These are phyloP conservation scores for Centropus unirufus DNA, from an alignment of 2,113 vertebrate genomes.

Conservation along the genomic window DNA sequence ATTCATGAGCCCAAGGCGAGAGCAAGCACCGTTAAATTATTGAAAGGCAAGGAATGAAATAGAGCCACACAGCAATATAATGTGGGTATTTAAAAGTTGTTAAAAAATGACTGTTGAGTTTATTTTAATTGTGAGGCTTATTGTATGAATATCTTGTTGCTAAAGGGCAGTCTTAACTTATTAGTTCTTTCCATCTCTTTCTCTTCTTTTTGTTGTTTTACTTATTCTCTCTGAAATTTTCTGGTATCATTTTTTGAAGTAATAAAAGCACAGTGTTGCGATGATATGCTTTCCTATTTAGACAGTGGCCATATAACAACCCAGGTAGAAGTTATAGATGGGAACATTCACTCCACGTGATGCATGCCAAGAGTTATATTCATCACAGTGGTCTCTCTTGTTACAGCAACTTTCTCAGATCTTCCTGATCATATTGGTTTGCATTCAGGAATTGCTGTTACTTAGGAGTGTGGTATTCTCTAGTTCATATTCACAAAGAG, in stretches of 20 bases:
- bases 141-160: background rate
- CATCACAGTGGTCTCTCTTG: fast-evolving
- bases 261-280: background rate
- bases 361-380: fast-evolving
- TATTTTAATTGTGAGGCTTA: background rate
- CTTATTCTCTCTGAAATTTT: background rate
- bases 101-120: background rate
- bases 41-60: background rate
- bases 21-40: background rate
- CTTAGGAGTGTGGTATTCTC: background rate
- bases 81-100: background rate
- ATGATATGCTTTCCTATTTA: background rate
- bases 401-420: background rate
- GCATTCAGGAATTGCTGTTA: background rate
- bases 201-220: background rate
- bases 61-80: background rate
- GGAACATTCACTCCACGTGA: too few species aligned
- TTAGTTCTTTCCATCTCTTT: background rate
- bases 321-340: fast-evolving
- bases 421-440: background rate
- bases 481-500: background rate
- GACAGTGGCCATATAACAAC: background rate
- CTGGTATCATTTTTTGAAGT: background rate
- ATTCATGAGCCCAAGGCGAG: background rate
- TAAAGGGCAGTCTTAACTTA: background rate